A percentile compares a stretch with the other conserved stretches of the same genome.
phyloP scores from a whole-genome alignment of 2,113 vertebrate genomes.

The Callospermophilus lateralis region DNA sequence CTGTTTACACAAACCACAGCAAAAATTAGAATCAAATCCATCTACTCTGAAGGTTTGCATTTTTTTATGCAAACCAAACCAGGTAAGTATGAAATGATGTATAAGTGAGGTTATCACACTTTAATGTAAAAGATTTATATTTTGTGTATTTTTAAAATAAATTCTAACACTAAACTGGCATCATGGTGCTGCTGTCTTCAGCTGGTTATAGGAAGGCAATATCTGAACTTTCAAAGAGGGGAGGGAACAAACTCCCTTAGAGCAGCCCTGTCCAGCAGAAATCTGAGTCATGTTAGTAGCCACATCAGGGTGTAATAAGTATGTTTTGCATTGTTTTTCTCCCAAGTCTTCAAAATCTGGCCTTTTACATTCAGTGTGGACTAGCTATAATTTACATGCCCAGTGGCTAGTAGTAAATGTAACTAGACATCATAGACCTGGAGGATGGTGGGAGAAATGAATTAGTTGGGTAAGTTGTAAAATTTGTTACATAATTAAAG shows the following conservation, averaged over 20 bases:
- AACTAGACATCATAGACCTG: not conserved
- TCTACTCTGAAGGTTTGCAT: slow-evolving; percentile 69
- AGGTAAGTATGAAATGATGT: slow-evolving; percentile 85
- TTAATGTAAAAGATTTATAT: slow-evolving; percentile 85
- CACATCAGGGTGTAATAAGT: no score
- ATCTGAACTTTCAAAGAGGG: not conserved
- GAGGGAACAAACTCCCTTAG: not conserved
- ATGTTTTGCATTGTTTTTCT: not conserved
- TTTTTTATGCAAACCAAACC: slow-evolving; percentile 34
- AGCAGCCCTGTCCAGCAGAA: not conserved
- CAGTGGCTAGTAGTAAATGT: not conserved
- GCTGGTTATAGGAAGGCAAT: not conserved
- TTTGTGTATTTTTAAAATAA: slow-evolving; percentile 89
- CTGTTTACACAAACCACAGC: slow-evolving; percentile 76
- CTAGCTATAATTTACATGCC: not conserved
- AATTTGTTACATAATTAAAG: not conserved
- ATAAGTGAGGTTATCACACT: slow-evolving; percentile 75
- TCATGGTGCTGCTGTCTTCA: slow-evolving; percentile 38
- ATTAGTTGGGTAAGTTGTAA: not conserved
- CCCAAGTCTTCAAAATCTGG: slow-evolving; percentile 18
- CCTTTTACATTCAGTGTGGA: not conserved
- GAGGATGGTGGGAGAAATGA: not conserved
- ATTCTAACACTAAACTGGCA: slow-evolving; percentile 79
- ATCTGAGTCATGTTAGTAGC: not conserved
- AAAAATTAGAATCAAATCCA: slow-evolving; percentile 72